Base-by-base conservation (phyloP, 2,113 vertebrate genomes). In the Chloropsis hardwickii region DNA sequence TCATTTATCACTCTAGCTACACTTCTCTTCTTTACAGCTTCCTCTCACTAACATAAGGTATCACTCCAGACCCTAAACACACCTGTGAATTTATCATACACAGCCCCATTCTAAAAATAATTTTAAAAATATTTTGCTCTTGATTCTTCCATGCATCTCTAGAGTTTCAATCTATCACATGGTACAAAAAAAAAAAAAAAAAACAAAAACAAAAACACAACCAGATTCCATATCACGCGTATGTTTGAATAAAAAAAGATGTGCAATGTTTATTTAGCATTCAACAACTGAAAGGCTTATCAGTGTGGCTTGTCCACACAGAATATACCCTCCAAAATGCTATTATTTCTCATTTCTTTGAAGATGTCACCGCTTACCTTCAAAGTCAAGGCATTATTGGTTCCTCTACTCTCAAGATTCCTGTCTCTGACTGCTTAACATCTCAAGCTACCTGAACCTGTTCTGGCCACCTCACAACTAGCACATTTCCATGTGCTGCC, bases 11-110 rank as follows among this genome's bases (percentile, higher is more conserved):
- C 24, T 58, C 42, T 31, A 84, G 37, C 58, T 67, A 72, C 0
- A 0, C 11, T 42, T 76, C 23, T 39, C 50, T 44, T 20, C 54
- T 45, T 40, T 19, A 53, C 40, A 69, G 25, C 44, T 56, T 78
- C 35, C 25, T 35, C 31, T 45, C 28, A 50, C 47, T 39, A 70
- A 24, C 16, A 62, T 21, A 40, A 56, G 47, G 4, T 47, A 57
- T 19, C 54, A 53, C 21, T 72, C n/a, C 39, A 57, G 28, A 31
- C 14, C 56, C 60, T 56, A 45, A 60, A 54, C 12, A 53, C 0
- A 0, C 14, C 45, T 29, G 6, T 4, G 0, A 64, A 12, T 61
- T 70, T 40, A 72, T 57, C 10, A 9, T 14, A 58, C 0, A 0
- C 28, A 78, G 21, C 7, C 7, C 8, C 42, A 48, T 39, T 20